phyloP scores from a whole-genome alignment of 2,797 vertebrate genomes.

The Leucoraja ocellata region DNA sequence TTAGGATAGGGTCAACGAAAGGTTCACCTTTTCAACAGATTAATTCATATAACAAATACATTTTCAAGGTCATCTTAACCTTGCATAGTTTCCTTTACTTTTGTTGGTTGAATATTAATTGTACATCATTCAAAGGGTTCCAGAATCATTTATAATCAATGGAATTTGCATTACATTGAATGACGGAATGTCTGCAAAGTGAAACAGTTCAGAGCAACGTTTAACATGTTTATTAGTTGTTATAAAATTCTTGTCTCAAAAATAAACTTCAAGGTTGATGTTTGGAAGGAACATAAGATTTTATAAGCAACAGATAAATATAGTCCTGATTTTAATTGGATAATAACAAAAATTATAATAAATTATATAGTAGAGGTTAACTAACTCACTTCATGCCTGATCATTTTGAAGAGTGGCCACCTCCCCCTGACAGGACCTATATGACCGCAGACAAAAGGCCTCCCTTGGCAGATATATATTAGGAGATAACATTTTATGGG shows the following conservation, averaged over 20 bases:
- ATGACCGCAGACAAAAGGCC: constrained; percentile 11
- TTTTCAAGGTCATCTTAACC: constrained; percentile 30
- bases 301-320: neutral
- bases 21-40: neutral
- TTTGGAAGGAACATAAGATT: neutral
- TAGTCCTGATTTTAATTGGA: neutral
- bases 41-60: neutral
- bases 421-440: constrained; percentile 21
- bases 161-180: constrained; percentile 4
- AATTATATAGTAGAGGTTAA: neutral
- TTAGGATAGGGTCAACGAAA: constrained; percentile 10
- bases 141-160: constrained; percentile 19
- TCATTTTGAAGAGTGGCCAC: neutral
- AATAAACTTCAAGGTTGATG: neutral
- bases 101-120: neutral
- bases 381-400: neutral
- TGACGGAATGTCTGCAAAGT: neutral
- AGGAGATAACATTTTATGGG: constrained; percentile 24
- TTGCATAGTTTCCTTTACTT: neutral
- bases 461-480: neutral
- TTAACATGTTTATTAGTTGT: neutral
- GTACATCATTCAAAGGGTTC: constrained; percentile 14
- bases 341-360: too few species aligned
- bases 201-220: neutral
- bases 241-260: neutral